Percentiles rank a stretch among this genome's conserved stretches.
These are phyloP conservation scores for Sula dactylatra DNA, from an alignment of 2,113 vertebrate species.

Conservation along the genomic window DNA sequence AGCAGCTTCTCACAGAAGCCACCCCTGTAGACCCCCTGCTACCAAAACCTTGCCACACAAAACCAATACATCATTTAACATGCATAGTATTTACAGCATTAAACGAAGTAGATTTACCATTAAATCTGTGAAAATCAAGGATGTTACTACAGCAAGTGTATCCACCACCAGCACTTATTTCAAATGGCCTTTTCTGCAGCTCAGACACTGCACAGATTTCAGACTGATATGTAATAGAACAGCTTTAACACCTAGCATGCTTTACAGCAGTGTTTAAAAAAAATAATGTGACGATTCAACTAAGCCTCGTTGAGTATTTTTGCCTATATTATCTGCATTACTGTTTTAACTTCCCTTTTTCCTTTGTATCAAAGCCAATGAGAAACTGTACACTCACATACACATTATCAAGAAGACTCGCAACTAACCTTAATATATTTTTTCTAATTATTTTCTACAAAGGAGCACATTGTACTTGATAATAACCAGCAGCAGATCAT, in stretches of 20 bases:
- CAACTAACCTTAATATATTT: neutral
- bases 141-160: neutral
- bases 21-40: neutral
- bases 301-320: neutral
- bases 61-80: neutral
- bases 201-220: constrained; percentile 10
- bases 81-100: neutral
- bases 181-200: constrained; percentile 15
- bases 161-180: neutral
- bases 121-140: neutral
- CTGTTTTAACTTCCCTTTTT: neutral
- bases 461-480: neutral
- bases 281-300: constrained; percentile 44
- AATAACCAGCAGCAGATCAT: constrained; percentile 34
- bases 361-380: neutral
- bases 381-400: neutral
- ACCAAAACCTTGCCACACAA: neutral
- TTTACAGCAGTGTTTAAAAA: constrained; percentile 41
- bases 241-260: constrained; percentile 24
- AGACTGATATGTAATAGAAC: constrained; percentile 51
- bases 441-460: constrained; percentile 39
- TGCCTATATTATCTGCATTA: neutral
- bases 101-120: neutral
- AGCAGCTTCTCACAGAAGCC: neutral
- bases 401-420: neutral